A percentile compares a stretch with the other conserved stretches of the same genome.
Evolutionary conservation across 2,797 vertebrate species (phyloP).

Genomic region (Enoplosus armatus): DNA sequence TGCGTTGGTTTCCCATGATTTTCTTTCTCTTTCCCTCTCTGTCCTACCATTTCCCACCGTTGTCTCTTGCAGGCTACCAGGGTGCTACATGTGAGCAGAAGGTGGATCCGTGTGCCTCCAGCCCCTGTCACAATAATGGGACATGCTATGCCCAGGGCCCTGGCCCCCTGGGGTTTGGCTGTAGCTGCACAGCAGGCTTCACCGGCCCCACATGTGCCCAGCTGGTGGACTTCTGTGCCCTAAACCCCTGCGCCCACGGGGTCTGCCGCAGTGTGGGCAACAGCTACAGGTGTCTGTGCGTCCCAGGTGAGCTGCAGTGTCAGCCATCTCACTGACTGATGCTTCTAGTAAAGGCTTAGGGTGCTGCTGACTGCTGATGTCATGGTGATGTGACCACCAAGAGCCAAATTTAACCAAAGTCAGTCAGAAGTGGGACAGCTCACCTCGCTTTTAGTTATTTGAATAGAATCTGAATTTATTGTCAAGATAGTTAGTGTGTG

Average conservation of each 20-base stretch:
- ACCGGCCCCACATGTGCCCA: slow-evolving; percentile 93
- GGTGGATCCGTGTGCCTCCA: slow-evolving; percentile 91
- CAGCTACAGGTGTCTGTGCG: slow-evolving; percentile 97
- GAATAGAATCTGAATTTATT: not conserved
- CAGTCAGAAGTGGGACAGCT: slow-evolving; percentile 11
- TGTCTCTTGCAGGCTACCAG: slow-evolving; percentile 87
- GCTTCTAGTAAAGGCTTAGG: not conserved
- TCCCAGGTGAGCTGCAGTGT: slow-evolving; percentile 88
- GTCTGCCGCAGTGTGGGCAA: slow-evolving; percentile 95
- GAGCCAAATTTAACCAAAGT: slow-evolving; percentile 24
- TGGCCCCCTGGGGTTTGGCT: slow-evolving; percentile 87
- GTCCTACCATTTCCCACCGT: not conserved
- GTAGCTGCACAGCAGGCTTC: slow-evolving; percentile 93
- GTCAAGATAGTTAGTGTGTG: not conserved
- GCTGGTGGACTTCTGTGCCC: slow-evolving; percentile 96
- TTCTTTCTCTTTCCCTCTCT: not conserved
- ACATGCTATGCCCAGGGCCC: slow-evolving; percentile 90
- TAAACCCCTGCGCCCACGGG: slow-evolving; percentile 96
- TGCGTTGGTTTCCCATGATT: not conserved
- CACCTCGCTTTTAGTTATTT: not conserved
- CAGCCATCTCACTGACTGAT: not conserved
- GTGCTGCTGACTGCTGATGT: slow-evolving; percentile 6
- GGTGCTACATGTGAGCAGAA: slow-evolving; percentile 92
- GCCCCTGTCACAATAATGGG: slow-evolving; percentile 95
- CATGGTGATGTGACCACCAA: not conserved